phyloP scores from a whole-genome alignment of 2,797 vertebrate species.

The Parauchenoglanis ngamensis region DNA sequence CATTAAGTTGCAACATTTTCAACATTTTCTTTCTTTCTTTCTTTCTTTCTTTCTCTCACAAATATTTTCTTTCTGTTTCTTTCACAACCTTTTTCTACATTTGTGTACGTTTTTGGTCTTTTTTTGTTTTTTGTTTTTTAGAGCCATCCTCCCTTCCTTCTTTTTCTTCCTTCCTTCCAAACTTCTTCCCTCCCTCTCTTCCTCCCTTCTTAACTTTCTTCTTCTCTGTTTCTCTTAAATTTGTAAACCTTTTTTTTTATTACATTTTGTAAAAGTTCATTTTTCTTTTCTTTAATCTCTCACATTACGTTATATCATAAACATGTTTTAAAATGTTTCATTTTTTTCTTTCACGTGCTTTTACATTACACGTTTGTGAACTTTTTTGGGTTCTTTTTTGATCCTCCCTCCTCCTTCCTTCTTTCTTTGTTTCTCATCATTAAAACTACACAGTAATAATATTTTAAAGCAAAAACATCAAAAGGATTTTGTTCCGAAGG shows the following conservation, averaged over 20 bases:
- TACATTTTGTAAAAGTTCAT: not conserved
- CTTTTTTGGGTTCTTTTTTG: too few species aligned
- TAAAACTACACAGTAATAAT: not conserved
- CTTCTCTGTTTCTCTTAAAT: not conserved
- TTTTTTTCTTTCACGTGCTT: not conserved
- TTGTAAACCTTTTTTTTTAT: too few species aligned
- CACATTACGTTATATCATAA: not conserved
- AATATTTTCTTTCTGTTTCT: not conserved
- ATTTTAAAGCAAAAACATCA: too few species aligned
- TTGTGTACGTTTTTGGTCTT: not conserved
- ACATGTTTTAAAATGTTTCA: too few species aligned
- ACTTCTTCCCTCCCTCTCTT: too few species aligned
- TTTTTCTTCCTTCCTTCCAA: not conserved
- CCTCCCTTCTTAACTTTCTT: not conserved
- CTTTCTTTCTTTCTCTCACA: not conserved
- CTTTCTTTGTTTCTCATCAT: not conserved
- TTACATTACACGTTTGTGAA: too few species aligned
- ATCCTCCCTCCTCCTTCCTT: not conserved
- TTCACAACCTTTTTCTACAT: not conserved
- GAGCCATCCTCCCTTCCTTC: not conserved
- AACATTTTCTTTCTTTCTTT: not conserved
- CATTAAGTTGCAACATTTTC: not conserved
- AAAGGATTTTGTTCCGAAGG: not conserved
- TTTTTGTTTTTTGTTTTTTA: not conserved
- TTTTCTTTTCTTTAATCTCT: not conserved